Conservation (phyloP, 2,113 vertebrate genomes). For the Gallinago paraguaiae region DNA sequence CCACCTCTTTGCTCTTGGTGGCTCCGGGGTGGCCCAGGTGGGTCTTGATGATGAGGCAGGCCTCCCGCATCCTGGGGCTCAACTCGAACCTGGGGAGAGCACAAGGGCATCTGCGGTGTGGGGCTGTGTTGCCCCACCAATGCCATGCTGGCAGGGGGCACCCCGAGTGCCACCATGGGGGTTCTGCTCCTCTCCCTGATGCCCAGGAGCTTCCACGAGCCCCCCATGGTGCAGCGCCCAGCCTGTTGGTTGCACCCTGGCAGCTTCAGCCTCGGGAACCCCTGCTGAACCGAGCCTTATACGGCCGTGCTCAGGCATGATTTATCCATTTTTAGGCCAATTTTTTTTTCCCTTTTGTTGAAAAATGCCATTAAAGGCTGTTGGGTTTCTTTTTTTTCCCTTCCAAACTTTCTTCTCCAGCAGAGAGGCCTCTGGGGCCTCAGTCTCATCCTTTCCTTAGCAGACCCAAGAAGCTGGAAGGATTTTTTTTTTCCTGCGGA, state of each 20-base stretch:
- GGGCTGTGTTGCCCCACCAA: neutral
- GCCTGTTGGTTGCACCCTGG: fast-evolving
- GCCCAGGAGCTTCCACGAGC: fast-evolving
- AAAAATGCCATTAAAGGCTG: neutral
- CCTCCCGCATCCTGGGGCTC: conserved; percentile 90
- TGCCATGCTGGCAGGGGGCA: fast-evolving
- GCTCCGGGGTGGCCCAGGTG: conserved; percentile 80
- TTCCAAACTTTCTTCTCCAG: neutral
- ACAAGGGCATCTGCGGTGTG: fast-evolving
- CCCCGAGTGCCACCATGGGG: fast-evolving
- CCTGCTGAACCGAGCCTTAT: fast-evolving
- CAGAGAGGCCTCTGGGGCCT: neutral
- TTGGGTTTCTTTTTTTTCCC: neutral
- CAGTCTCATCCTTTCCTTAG: neutral
- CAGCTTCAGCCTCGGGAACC: neutral
- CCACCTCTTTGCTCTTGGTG: conserved; percentile 85
- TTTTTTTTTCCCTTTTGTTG: neutral
- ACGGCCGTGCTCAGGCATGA: fast-evolving
- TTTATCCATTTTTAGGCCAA: neutral
- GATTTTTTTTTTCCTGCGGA: neutral
- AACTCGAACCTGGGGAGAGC: conserved; percentile 84
- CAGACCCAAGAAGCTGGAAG: neutral
- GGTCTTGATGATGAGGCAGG: conserved; percentile 85
- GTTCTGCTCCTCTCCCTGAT: neutral
- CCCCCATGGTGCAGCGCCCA: neutral